These are phyloP conservation scores for Octodon degus DNA, from an alignment of 2,113 vertebrate species.

Conservation along the genomic window DNA sequence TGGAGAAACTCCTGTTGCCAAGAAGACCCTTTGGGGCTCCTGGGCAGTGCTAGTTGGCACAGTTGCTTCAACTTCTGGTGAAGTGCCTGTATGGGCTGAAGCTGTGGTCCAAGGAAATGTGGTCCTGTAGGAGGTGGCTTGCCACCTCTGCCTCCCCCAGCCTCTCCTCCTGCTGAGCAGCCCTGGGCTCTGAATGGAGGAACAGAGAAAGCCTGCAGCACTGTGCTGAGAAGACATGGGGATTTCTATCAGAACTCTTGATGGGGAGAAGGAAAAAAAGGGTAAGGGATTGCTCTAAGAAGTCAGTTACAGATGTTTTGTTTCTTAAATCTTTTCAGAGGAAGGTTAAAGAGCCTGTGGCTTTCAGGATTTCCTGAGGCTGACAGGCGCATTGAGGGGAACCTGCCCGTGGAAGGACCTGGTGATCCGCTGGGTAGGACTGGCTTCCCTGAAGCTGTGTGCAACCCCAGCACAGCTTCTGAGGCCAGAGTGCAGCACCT, in stretches of 20 bases:
- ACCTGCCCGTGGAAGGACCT: neutral
- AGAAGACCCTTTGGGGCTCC: neutral
- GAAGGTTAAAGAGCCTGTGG: neutral
- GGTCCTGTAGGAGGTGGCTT: rapidly evolving
- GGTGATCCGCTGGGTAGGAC: neutral
- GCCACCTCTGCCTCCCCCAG: too few species aligned
- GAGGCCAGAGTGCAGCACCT: neutral
- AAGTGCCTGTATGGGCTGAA: rapidly evolving
- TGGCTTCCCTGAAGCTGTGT: neutral
- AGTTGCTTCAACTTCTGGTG: neutral
- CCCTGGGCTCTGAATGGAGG: neutral
- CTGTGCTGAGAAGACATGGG: neutral
- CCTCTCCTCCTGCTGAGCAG: neutral
- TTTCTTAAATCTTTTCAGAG: neutral
- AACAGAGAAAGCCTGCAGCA: neutral
- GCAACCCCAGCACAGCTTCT: rapidly evolving
- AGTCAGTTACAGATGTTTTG: neutral
- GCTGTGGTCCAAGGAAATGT: neutral
- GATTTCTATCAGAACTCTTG: neutral
- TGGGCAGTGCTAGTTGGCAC: neutral
- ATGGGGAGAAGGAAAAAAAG: neutral
- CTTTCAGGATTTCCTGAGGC: neutral
- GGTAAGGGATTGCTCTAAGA: neutral
- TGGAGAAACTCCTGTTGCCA: neutral
- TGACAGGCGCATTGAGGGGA: neutral